phyloP scores from a whole-genome alignment of 2,797 vertebrate genomes.

The Tauraco hartlaubi region DNA sequence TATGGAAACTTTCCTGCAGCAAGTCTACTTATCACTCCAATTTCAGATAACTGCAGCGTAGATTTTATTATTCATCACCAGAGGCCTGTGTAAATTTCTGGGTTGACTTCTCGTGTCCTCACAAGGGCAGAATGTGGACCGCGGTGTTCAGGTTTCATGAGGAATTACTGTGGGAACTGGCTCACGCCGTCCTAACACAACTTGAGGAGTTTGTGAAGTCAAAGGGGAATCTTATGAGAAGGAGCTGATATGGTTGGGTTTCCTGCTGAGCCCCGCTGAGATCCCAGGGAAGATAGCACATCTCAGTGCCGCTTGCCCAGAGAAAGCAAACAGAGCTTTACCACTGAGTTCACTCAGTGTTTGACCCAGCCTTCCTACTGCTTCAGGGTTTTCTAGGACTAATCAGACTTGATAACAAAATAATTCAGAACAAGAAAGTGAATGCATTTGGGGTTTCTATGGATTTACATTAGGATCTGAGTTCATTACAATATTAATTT shows the following conservation, averaged over 20 bases:
- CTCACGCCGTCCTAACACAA: not conserved
- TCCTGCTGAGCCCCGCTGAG: slow-evolving; percentile 26
- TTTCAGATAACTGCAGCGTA: not conserved
- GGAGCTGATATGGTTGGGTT: slow-evolving; percentile 18
- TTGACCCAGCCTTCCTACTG: slow-evolving; percentile 66
- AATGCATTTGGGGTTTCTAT: slow-evolving; percentile 50
- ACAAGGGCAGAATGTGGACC: not conserved
- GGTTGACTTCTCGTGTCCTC: slow-evolving; percentile 29
- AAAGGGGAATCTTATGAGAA: slow-evolving; percentile 35
- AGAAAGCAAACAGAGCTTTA: slow-evolving; percentile 33
- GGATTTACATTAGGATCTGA: slow-evolving; percentile 27
- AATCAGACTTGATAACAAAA: slow-evolving; percentile 64
- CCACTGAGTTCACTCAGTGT: not conserved
- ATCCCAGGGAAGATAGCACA: slow-evolving; percentile 39
- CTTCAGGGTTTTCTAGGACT: slow-evolving; percentile 64
- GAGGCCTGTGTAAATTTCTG: slow-evolving; percentile 44
- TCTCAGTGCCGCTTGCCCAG: not conserved
- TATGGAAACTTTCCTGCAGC: not conserved
- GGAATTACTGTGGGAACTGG: slow-evolving; percentile 52
- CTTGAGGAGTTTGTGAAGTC: not conserved
- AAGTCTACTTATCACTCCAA: not conserved
- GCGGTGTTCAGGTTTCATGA: slow-evolving; percentile 21
- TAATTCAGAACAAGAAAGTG: slow-evolving; percentile 50
- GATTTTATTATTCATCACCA: slow-evolving; percentile 60
- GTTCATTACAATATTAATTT: slow-evolving; percentile 18